Evolutionary conservation across 2,888 invertebrate genomes (phyloP).

Genomic region (Eremobia ochroleuca): DNA sequence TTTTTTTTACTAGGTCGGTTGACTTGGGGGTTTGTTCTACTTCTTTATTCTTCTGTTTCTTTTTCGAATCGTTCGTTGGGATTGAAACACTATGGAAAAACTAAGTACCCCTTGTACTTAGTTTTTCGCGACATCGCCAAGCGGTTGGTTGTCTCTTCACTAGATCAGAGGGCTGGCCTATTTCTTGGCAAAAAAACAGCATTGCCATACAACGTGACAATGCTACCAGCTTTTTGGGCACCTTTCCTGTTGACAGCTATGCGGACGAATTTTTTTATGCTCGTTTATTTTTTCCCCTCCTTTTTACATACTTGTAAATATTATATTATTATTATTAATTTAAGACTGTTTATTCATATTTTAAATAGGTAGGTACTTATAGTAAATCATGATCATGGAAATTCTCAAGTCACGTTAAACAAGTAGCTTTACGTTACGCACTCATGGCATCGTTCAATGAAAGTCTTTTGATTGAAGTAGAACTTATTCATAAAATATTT

Average conservation of each 20-base stretch:
- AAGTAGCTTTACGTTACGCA: neutral
- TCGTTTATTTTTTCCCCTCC: neutral
- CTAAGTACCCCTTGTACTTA: too few species aligned
- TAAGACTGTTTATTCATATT: neutral
- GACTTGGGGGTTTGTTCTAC: too few species aligned
- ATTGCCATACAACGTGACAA: neutral
- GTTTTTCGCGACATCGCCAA: neutral
- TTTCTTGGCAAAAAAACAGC: neutral
- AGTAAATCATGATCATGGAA: neutral
- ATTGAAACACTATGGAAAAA: too few species aligned
- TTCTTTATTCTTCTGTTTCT: too few species aligned
- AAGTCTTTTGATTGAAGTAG: neutral
- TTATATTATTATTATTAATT: neutral
- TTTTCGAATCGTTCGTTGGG: neutral
- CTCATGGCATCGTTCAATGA: neutral
- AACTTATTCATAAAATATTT: conserved; percentile 16
- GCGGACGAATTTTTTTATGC: neutral
- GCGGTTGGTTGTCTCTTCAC: neutral
- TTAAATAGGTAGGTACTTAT: neutral
- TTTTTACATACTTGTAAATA: neutral
- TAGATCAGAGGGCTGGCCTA: neutral
- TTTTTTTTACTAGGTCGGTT: neutral
- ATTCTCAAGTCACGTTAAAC: neutral
- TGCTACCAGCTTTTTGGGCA: neutral
- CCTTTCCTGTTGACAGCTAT: neutral